These are phyloP conservation scores for Sinocyclocheilus grahami DNA, from an alignment of 2,113 vertebrate species.

Conservation along the genomic window DNA sequence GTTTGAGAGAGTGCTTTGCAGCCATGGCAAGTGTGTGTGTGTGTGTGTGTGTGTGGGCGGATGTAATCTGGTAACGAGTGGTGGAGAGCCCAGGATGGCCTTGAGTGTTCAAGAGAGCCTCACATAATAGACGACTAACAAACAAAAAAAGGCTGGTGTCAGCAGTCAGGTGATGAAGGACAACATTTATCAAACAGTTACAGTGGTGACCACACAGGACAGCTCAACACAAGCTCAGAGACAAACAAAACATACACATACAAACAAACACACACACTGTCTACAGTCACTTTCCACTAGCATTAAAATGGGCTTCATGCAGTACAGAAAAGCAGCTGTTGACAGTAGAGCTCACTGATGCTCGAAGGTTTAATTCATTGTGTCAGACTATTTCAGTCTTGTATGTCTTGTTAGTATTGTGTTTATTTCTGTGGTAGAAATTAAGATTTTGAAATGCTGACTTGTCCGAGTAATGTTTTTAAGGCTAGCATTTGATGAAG, in stretches of 20 bases:
- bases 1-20: slow-evolving; percentile 11
- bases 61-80: slow-evolving; percentile 25
- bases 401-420: neutral
- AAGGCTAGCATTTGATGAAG: neutral
- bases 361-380: neutral
- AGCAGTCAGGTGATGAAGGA: slow-evolving; percentile 10
- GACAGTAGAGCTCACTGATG: neutral
- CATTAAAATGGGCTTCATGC: neutral
- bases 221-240: neutral
- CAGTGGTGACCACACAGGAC: slow-evolving; percentile 15
- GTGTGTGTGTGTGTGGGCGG: neutral
- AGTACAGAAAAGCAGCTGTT: neutral
- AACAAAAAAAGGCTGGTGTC: slow-evolving; percentile 22
- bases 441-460: neutral
- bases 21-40: neutral
- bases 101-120: slow-evolving; percentile 32
- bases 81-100: slow-evolving; percentile 21
- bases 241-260: neutral
- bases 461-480: no score
- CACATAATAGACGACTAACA: slow-evolving; percentile 25
- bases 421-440: neutral
- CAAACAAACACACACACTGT: neutral
- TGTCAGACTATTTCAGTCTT: neutral
- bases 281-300: neutral
- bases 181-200: slow-evolving; percentile 11